Conservation (phyloP, 1,140 invertebrate species). For the Scaptomyza montana region DNA sequence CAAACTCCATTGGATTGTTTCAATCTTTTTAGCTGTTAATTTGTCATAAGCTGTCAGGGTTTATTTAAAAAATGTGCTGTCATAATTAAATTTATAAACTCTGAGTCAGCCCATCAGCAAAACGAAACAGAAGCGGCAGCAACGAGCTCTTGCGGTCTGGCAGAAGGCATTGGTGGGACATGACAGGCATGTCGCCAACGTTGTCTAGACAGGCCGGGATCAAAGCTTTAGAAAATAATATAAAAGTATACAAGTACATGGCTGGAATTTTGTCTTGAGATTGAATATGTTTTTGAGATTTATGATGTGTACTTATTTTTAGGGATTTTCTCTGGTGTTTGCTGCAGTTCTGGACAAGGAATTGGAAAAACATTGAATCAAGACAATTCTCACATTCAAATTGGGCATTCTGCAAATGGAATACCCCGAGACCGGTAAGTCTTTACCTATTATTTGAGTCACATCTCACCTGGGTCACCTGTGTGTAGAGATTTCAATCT, state of each 20-base stretch:
- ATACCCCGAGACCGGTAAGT: too few relatives aligned
- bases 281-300: not conserved
- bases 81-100: slow-evolving; percentile 77
- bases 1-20: slow-evolving; percentile 50
- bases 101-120: slow-evolving; percentile 54
- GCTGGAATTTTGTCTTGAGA: not conserved
- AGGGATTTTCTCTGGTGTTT: not conserved
- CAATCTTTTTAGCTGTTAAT: slow-evolving; percentile 62
- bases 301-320: not conserved
- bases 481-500: too few relatives aligned
- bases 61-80: slow-evolving; percentile 72
- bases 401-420: too few relatives aligned
- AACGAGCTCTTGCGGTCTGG: not conserved
- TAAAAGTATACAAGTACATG: not conserved
- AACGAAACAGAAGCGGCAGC: not conserved
- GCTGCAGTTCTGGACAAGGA: too few relatives aligned
- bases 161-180: slow-evolving; percentile 1
- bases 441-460: too few relatives aligned
- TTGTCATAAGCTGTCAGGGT: slow-evolving; percentile 71
- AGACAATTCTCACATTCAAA: too few relatives aligned
- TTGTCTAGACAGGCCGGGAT: slow-evolving; percentile 65
- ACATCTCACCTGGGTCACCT: too few relatives aligned
- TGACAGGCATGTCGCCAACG: slow-evolving; percentile 51
- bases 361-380: not conserved
- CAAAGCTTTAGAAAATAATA: slow-evolving; percentile 32